Percentiles rank a stretch among this genome's conserved stretches.
Evolutionary conservation across 2,113 vertebrate species (phyloP).

Genomic region (Myxocyprinus asiaticus): DNA sequence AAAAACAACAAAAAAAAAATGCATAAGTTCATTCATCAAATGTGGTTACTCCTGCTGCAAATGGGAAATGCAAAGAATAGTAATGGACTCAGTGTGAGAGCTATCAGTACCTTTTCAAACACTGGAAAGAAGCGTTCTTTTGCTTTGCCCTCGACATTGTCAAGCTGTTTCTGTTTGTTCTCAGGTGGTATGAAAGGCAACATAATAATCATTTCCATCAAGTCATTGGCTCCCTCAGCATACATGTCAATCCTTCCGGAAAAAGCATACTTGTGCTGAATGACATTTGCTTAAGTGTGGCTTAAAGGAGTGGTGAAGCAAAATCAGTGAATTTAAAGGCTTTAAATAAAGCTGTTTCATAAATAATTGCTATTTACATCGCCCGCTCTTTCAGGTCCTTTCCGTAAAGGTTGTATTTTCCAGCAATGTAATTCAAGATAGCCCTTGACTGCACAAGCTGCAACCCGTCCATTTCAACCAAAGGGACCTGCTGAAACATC

Average conservation of each 20-base stretch:
- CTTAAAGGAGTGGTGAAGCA: background rate
- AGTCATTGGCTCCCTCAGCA: conserved; percentile 79
- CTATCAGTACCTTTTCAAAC: conserved; percentile 82
- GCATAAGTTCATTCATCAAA: background rate
- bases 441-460: conserved; percentile 86
- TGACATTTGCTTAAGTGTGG: background rate
- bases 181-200: conserved; percentile 71
- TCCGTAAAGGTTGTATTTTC: conserved; percentile 86
- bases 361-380: conserved; percentile 67
- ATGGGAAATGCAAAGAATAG: no score
- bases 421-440: conserved; percentile 87
- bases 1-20: conserved; percentile 4
- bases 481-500: conserved; percentile 87
- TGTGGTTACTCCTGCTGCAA: background rate
- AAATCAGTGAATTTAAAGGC: background rate
- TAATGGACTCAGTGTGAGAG: background rate
- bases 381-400: conserved; percentile 83
- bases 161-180: conserved; percentile 68
- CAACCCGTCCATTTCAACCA: conserved; percentile 92
- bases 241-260: conserved; percentile 85
- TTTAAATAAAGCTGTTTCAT: background rate
- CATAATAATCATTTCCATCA: conserved; percentile 78
- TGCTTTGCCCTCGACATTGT: conserved; percentile 71
- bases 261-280: background rate
- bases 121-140: conserved; percentile 81